Base-by-base conservation (phyloP, 92 coral and sea anemone genomes). In the Montipora capitata region DNA sequence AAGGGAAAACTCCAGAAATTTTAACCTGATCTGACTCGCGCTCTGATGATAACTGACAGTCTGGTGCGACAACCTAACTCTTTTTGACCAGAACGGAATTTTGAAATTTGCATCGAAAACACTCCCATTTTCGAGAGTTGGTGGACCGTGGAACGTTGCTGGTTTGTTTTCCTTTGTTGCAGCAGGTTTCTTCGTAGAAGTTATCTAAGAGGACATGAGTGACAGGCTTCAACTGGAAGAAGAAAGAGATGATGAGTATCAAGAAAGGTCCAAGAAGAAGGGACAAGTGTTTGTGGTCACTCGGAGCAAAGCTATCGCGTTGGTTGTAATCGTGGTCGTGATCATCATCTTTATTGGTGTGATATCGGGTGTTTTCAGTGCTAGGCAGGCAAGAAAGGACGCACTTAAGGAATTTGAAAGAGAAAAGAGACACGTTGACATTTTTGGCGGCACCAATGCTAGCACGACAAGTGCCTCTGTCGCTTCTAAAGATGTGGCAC, bases 301-400 rank as follows among this genome's bases (percentile, higher is more conserved):
- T 49, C 74, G 81, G 15, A 66, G 74, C 12, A 49, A 64, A 64
- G 83, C 86, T 10, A 77, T 82, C 18, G 86, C 94, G 17, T 40
- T 96, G 10, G 75, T 94, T 12, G 86, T 93, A 0, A 84, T 84
- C 35, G 91, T 94, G 15, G 16, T 95, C 9, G 67, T 73, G 40
- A 42, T 97, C 8, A 68, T 93, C 41, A 76, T 97, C 27, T 72
- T 95, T 10, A 88, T 95, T 4, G 99, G 95, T 10, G 93, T 97
- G 0, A 77, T 95, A 16, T 83, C 95, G 27, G 99, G 99, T 16
- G 98, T 97, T 67, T 84, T 97, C 43, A 97, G 98, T 79, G 94
- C 96, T 1, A 90, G 86, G 15, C 61, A 90, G 43, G 99, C 98
- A 27, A 71, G 93, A 67, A 81, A 72, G 56, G 94, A 93, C 48